Evolutionary conservation across 2,888 invertebrate genomes (phyloP), one percentile per base, ranked within the genome.

Genomic region (Allygus modestus): DNA sequence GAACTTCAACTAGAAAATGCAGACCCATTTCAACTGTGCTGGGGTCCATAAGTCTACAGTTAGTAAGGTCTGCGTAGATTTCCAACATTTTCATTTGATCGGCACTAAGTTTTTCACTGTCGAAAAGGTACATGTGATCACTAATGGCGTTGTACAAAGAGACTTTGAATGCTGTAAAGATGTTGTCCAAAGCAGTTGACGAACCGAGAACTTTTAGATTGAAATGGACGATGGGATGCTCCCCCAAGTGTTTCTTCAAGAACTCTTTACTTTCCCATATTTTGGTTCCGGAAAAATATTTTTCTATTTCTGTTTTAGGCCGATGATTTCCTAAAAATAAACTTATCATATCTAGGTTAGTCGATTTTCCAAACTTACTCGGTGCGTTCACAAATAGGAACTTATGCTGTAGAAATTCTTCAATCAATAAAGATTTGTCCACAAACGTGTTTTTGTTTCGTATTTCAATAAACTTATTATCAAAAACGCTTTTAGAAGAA

Each of bases 321-420:
- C 51, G 43, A 15, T 77, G 77, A 28, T 46, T 77, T 15, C 41
- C 37, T 7, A 77, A 51, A 46, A 77, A 77, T 23, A 77, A 77
- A 77, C 77, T 46, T 46, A 77, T 51, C 77, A 77, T 77, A 23
- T 77, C 77, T 1, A 77, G 7, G 31, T 77, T 77, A 1, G 77
- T 51, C 12, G 77, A 77, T 46, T 77, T 77, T 28, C 77, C 77
- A 51, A 77, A 77, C 77, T 77, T 77, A 77, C 77, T 77, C 11
- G 77, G 77, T 23, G 51, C 77, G 26, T 77, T 77, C n/a, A 77
- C 41, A 28, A 77, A 77, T 28, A 77, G 23, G 26, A 51, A 77
- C 41, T 77, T 77, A 28, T 77, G 77, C 12, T 28, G 37, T 0
- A 77, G 46, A 77, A 77, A 77, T 46, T 77, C 77, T 28, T 46